A percentile compares a stretch with the other conserved stretches of the same genome.
Conservation (phyloP, 2,888 invertebrate species). For the Cepaea hortensis region DNA sequence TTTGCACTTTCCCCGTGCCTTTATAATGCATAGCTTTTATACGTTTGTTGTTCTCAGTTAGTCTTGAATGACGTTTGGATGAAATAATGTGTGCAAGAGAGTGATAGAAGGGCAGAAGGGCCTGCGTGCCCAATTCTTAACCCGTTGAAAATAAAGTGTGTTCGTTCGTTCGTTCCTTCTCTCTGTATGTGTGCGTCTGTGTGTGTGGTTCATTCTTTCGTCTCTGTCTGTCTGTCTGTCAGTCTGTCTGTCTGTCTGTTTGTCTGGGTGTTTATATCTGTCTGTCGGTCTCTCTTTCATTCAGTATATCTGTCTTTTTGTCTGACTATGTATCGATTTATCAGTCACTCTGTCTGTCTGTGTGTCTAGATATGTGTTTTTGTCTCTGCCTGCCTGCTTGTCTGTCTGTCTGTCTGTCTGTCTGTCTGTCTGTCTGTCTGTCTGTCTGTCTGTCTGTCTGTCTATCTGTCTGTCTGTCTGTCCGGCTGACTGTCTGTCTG, state of each 20-base stretch:
- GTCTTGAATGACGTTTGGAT: no score
- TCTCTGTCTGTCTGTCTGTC: neutral
- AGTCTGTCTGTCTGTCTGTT: neutral
- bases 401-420: neutral
- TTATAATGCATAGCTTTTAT: no score
- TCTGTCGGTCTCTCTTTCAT: neutral
- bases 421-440: neutral
- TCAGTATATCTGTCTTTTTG: neutral
- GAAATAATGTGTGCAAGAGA: no score
- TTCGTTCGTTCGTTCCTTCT: no score
- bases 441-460: neutral
- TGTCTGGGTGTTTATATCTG: neutral
- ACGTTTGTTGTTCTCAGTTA: no score
- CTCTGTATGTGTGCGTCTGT: neutral
- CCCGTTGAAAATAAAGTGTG: no score
- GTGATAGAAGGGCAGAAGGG: no score
- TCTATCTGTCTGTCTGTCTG: no score
- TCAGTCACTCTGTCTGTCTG: neutral
- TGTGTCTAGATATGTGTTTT: neutral
- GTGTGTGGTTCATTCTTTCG: neutral
- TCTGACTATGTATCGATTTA: neutral
- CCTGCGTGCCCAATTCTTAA: no score
- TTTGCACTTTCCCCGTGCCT: no score
- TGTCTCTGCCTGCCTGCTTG: neutral
- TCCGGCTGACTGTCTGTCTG: neutral